These are phyloP conservation scores for Myanophis thanlyinensis DNA, from an alignment of 2,113 vertebrate species.

Conservation along the genomic window DNA sequence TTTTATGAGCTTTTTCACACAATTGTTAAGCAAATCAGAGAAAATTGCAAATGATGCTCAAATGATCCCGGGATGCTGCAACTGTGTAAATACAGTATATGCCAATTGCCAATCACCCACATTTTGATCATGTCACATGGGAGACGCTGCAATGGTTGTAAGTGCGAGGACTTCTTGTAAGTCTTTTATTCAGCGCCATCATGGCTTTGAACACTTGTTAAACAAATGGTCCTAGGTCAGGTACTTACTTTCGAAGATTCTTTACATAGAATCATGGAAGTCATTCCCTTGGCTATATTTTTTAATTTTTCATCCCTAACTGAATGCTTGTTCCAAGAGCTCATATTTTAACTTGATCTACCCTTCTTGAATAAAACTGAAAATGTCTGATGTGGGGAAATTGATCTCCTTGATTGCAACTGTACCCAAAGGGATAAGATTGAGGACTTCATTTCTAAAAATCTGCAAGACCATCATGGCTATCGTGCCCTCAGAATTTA, in stretches of 20 bases:
- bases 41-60: background rate
- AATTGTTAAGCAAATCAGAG: background rate
- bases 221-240: background rate
- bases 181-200: background rate
- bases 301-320: background rate
- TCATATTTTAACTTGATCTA: background rate
- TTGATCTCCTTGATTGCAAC: background rate
- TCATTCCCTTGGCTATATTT: background rate
- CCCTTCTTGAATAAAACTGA: background rate
- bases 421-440: background rate
- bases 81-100: background rate
- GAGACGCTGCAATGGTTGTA: background rate
- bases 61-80: background rate
- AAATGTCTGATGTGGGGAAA: background rate
- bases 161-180: background rate
- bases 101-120: background rate
- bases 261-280: background rate
- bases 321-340: background rate
- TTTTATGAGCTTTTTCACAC: background rate
- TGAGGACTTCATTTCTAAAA: background rate
- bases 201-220: background rate
- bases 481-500: background rate
- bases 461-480: background rate
- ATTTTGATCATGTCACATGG: background rate
- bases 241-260: background rate